These are phyloP conservation scores for Anolis carolinensis DNA, from an alignment of 2,113 vertebrate species.

Conservation along the genomic window DNA sequence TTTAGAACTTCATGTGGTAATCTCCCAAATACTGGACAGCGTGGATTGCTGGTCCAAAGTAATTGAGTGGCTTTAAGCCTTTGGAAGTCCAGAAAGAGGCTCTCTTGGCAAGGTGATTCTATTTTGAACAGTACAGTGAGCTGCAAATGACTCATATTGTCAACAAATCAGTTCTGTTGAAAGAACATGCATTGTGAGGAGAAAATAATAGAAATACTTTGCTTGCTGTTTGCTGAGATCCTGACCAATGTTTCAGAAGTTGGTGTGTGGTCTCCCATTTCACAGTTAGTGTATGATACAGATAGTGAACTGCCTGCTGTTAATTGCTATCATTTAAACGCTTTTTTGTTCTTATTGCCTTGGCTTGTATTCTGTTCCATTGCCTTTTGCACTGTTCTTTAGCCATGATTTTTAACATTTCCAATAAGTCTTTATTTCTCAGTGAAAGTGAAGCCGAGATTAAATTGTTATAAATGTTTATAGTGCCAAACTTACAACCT, in stretches of 20 bases:
- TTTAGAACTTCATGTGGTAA: too few relatives aligned
- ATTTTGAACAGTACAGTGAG: background rate
- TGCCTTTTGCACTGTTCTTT: background rate
- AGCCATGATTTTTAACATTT: background rate
- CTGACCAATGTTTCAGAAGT: background rate
- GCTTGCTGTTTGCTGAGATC: background rate
- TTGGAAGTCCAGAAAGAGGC: background rate
- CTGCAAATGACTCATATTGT: background rate
- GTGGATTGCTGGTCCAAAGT: constrained; percentile 20
- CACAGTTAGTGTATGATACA: background rate
- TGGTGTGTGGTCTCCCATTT: background rate
- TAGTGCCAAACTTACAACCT: constrained; percentile 32
- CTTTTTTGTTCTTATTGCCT: background rate
- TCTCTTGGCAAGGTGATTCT: constrained; percentile 7
- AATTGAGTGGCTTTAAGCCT: constrained; percentile 4
- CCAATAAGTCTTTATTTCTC: constrained; percentile 34
- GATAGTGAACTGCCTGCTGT: background rate
- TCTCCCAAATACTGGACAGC: background rate
- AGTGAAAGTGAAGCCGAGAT: background rate
- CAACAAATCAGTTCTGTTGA: background rate
- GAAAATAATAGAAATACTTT: background rate
- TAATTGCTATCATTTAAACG: background rate
- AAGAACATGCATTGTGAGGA: background rate
- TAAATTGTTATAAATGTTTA: constrained; percentile 30
- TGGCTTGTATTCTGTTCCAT: background rate